Base-by-base conservation (phyloP, 2,888 invertebrate species). In the Plebejus melissa region DNA sequence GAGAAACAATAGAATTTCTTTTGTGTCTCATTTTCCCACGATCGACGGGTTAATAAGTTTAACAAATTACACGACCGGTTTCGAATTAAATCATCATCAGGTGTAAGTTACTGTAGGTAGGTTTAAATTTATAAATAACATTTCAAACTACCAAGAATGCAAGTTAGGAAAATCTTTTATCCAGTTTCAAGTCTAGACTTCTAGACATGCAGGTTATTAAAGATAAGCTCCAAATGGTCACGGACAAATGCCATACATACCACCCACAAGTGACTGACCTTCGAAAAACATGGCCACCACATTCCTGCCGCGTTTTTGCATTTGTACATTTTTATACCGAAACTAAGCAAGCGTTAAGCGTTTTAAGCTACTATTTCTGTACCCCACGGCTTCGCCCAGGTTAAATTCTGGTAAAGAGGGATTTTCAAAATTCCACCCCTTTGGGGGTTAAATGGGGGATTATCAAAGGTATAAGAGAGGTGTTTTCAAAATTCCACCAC, bases 271-370 rank as follows among this genome's bases (percentile, higher is more conserved):
- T 28, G 9, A 60, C 28, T 60, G 60, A 28, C 60, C 60, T 60
- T 60, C 60, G 60, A 60, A 60, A 58, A 60, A 60, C 28, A 60
- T 28, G 54, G 54, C 16, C 60, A 9, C 22, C 60, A 60, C 60
- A 60, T 28, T 60, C 60, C 9, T 11, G 60, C 9, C 28, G 60
- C 4, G 60, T 22, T 60, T 60, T 60, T 28, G 60, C 60, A 22
- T 28, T 60, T 60, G 54, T 54, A 54, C 16, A 54, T 60, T 60
- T 60, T 60, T 28, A 60, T 60, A 28, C 9, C 9, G 28, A 28
- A 3, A 60, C 9, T 28, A 22, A 22, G 60, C 60, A 22, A 22
- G 60, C 4, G 60, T 60, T 58, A 58, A 58, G 60, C 54, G 13
- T 16, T 16, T 54, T 54, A 54, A 46, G 46, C 46, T 46, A 46